These are phyloP conservation scores for Dendrolimus punctatus DNA, from an alignment of 1,140 invertebrate genomes.

Conservation along the genomic window DNA sequence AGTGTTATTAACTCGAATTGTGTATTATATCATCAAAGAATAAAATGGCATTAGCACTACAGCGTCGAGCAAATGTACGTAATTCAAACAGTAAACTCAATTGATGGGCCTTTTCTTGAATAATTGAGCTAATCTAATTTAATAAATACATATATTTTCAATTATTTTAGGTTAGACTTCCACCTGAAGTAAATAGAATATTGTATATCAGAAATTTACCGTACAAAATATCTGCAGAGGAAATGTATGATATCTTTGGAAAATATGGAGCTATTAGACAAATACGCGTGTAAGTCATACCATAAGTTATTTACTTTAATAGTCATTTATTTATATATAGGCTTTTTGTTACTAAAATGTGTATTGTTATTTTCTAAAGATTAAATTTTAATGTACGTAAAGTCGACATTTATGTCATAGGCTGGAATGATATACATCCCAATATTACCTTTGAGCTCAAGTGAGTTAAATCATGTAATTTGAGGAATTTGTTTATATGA, in stretches of 20 bases:
- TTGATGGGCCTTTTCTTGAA: too few relatives aligned
- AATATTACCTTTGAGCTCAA: too few relatives aligned
- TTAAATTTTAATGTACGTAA: too few relatives aligned
- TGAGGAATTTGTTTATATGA: too few relatives aligned
- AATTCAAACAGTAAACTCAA: neutral
- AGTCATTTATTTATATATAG: conserved; percentile 1
- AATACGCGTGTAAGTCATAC: conserved; percentile 92
- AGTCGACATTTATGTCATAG: too few relatives aligned
- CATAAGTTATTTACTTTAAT: conserved; percentile 2
- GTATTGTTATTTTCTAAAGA: too few relatives aligned
- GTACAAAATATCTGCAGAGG: conserved; percentile 99
- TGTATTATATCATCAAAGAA: neutral
- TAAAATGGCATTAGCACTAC: conserved; percentile 55
- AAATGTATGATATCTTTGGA: conserved; percentile 99
- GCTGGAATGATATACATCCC: too few relatives aligned
- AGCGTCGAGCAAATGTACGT: conserved; percentile 57
- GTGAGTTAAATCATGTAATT: too few relatives aligned
- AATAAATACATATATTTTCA: neutral
- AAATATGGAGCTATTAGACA: conserved; percentile 99
- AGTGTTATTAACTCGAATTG: neutral
- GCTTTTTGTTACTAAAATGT: too few relatives aligned
- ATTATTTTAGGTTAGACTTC: conserved; percentile 88
- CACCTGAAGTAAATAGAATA: conserved; percentile 98
- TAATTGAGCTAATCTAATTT: too few relatives aligned
- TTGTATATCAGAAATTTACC: conserved; percentile 98